Evolutionary conservation across 2,888 invertebrate genomes (phyloP), one percentile per base, ranked within the genome.

Genomic region (Rhopalosiphum nymphaeae): DNA sequence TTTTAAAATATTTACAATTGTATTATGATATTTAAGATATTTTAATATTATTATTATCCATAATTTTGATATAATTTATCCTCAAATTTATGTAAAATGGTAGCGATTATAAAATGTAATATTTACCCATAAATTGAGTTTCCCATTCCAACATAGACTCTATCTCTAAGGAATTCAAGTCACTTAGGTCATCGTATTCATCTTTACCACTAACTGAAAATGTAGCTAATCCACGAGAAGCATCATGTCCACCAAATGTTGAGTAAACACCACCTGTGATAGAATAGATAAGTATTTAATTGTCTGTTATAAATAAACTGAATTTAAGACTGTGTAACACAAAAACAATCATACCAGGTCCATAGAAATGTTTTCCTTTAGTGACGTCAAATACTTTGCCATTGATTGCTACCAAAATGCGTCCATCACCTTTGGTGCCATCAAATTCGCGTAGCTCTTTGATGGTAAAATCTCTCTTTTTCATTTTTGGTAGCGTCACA

Each of bases 91-190:
- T 78, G 9, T 78, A 36, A 36, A 78, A 36, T 78, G 78, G 21
- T 78, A 78, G 21, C 3, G 21, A 78, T 21, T 36, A 78, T 78
- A 36, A 78, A 78, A 91, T 42, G 56, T 36, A 36, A 3, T 56
- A 94, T 94, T 95, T 96, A 98, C 99, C 99, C 97, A 98, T 98
- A 96, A 99, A 99, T 96, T 99, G 99, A 96, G 98, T 98, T 96
- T 99, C 99, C 99, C 99, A 99, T 96, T 99, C 99, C 95, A 97
- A 97, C 16, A 99, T 98, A 46, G 98, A 98, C 95, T 99, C 99
- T 98, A 99, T 99, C 96, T 99, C 98, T 96, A 98, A 97, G 29
- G 98, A 97, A 95, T 97, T 98, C 94, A 99, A 97, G 96, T 99
- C 99, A 96, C 98, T 98, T 94, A 99, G 97, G 96, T 99, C 99